A percentile compares a stretch with the other conserved stretches of the same genome.
Conservation (phyloP, 2,888 invertebrate genomes). For the Mimachlamys varia region DNA sequence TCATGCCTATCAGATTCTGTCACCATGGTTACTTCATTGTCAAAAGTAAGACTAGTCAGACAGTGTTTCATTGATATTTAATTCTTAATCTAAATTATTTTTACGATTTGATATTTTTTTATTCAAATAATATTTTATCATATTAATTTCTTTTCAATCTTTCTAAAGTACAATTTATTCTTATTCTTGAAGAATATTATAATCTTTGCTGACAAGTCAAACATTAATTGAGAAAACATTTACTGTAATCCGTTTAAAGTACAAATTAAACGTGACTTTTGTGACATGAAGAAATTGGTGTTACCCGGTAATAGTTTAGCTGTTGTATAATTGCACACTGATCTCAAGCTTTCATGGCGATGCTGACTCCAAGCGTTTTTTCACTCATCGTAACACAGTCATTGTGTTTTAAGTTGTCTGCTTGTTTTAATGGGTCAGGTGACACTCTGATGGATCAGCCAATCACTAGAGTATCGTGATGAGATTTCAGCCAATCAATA, state of each 20-base stretch:
- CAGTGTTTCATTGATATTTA: neutral
- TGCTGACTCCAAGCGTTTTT: neutral
- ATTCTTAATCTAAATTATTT: no score
- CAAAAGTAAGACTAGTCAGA: neutral
- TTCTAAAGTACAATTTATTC: no score
- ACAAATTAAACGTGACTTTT: no score
- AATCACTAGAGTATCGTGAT: neutral
- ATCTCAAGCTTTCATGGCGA: neutral
- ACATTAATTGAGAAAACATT: no score
- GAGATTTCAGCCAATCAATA: constrained; percentile 34
- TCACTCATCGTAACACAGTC: neutral
- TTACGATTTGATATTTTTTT: no score
- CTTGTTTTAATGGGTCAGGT: constrained; percentile 2
- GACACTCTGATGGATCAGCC: constrained; percentile 19
- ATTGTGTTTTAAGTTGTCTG: neutral
- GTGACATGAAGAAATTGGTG: no score
- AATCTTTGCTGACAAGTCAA: no score
- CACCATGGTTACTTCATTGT: neutral
- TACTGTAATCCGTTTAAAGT: no score
- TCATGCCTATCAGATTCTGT: neutral
- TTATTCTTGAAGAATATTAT: no score
- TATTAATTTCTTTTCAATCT: no score
- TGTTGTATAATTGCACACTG: neutral
- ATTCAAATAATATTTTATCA: no score
- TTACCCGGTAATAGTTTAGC: neutral